A percentile compares a stretch with the other conserved stretches of the same genome.
These are phyloP conservation scores for Fistularia tabacaria DNA, from an alignment of 2,797 vertebrate genomes.

Conservation along the genomic window DNA sequence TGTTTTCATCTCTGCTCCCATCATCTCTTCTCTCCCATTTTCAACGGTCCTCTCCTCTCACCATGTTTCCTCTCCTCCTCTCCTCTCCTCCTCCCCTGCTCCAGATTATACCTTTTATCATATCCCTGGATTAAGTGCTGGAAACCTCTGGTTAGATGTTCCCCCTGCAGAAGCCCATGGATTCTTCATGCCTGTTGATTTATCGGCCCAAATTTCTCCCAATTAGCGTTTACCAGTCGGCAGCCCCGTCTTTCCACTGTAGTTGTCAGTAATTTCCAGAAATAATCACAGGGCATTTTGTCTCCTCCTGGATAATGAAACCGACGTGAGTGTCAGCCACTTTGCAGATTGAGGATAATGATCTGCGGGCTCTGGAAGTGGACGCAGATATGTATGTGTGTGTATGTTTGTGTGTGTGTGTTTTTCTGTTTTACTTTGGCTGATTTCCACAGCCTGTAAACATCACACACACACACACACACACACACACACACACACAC, in stretches of 20 bases:
- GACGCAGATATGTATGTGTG: not conserved
- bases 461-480: constrained; percentile 3
- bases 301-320: constrained; percentile 5
- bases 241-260: not conserved
- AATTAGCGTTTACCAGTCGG: constrained; percentile 14
- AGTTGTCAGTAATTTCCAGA: constrained; percentile 1
- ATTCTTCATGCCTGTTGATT: too few species aligned
- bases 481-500: constrained; percentile 3
- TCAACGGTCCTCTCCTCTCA: too few species aligned
- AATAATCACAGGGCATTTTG: not conserved
- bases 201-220: too few species aligned
- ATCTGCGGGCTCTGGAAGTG: not conserved
- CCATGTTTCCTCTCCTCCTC: too few species aligned
- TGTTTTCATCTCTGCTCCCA: too few species aligned
- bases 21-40: too few species aligned
- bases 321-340: not conserved
- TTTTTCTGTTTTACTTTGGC: not conserved
- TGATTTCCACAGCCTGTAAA: not conserved
- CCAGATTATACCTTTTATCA: too few species aligned
- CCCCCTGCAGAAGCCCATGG: too few species aligned
- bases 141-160: too few species aligned
- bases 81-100: too few species aligned
- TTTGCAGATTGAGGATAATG: not conserved
- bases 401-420: not conserved
- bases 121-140: too few species aligned